phyloP scores from a whole-genome alignment of 2,888 invertebrate genomes.

The Adelognathus sp. region DNA sequence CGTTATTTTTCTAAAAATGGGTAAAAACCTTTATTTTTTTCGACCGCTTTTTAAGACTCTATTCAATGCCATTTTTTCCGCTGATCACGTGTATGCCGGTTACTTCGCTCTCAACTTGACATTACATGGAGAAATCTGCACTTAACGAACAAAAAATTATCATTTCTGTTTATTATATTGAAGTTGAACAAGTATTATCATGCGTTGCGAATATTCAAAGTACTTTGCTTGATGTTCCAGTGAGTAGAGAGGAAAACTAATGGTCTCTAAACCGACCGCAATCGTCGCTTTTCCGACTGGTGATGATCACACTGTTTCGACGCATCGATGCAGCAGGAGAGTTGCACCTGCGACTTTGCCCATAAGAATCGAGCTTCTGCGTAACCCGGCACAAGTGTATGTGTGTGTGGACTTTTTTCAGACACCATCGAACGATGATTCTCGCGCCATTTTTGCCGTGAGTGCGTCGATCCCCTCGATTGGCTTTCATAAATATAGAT shows the following conservation, averaged over 20 bases:
- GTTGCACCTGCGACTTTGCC: conserved; percentile 24
- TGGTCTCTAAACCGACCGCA: conserved; percentile 5
- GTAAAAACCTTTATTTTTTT: too few species aligned
- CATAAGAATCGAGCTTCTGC: conserved; percentile 22
- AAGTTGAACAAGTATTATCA: too few species aligned
- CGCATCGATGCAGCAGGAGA: background rate
- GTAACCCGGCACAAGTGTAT: background rate
- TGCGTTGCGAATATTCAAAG: too few species aligned
- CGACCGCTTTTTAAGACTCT: too few species aligned
- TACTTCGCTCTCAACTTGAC: too few species aligned
- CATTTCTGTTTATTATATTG: too few species aligned
- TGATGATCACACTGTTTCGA: background rate
- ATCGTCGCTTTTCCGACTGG: background rate
- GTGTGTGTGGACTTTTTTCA: background rate
- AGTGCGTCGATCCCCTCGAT: conserved; percentile 8
- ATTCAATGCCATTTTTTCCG: too few species aligned
- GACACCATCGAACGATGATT: conserved; percentile 15
- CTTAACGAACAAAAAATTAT: too few species aligned
- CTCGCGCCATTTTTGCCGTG: conserved; percentile 27
- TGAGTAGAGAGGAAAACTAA: background rate
- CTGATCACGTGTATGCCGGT: too few species aligned
- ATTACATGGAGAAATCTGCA: too few species aligned
- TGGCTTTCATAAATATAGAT: background rate
- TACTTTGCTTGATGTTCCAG: too few species aligned
- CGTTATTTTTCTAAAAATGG: too few species aligned